phyloP scores from a whole-genome alignment of 2,888 invertebrate species.

The Emmelina monodactyla region DNA sequence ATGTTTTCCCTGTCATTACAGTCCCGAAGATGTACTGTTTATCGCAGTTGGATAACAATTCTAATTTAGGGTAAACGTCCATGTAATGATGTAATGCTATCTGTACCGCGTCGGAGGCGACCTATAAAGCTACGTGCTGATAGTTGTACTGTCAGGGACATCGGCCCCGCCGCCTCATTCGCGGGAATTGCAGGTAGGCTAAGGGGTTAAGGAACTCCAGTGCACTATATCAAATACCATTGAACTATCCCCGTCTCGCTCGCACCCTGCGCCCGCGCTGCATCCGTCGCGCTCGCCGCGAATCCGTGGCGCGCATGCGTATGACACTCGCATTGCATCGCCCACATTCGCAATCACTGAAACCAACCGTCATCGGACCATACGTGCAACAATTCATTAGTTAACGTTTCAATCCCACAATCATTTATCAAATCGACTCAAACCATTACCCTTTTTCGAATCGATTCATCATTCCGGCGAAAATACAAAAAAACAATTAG shows the following conservation, averaged over 20 bases:
- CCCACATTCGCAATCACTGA: too few species aligned
- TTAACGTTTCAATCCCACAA: too few species aligned
- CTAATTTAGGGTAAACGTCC: too few species aligned
- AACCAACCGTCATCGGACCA: too few species aligned
- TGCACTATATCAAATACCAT: constrained; percentile 67
- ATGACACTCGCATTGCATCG: too few species aligned
- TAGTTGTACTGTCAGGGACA: constrained; percentile 60
- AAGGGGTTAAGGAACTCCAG: constrained; percentile 64
- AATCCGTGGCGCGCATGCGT: constrained; percentile 61
- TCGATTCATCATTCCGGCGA: background rate
- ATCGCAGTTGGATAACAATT: too few species aligned
- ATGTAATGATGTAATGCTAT: constrained; percentile 31
- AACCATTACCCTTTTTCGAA: background rate
- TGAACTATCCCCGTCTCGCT: constrained; percentile 55
- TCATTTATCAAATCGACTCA: too few species aligned
- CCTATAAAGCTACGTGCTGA: constrained; percentile 60
- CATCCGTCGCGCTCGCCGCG: constrained; percentile 50
- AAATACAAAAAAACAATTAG: background rate
- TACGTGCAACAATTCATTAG: too few species aligned
- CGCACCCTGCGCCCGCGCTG: constrained; percentile 42
- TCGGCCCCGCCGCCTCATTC: constrained; percentile 63
- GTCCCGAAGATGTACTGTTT: too few species aligned
- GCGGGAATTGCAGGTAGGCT: constrained; percentile 66
- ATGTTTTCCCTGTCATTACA: too few species aligned
- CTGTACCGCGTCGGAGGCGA: constrained; percentile 47